Evolutionary conservation across 1,140 invertebrate species (phyloP).

Genomic region (Lepidurus packardi): DNA sequence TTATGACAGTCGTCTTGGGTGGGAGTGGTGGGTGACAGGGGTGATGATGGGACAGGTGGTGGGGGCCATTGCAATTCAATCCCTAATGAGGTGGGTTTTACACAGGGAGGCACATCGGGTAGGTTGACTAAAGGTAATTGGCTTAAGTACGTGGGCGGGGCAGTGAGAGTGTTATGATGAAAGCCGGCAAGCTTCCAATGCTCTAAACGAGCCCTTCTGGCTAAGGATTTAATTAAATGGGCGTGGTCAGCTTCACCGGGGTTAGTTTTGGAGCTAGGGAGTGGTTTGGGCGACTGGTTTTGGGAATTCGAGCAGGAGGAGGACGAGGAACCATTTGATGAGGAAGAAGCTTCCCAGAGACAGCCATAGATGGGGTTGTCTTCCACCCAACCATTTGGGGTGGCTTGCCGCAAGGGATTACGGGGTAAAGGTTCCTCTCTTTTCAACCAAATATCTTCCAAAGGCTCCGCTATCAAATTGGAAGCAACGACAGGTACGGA

Average conservation of each 20-base stretch:
- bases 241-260: background rate
- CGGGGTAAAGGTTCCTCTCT: background rate
- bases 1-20: background rate
- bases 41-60: slow-evolving; percentile 28
- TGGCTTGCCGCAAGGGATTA: background rate
- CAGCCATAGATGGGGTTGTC: slow-evolving; percentile 31
- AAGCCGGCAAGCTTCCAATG: slow-evolving; percentile 31
- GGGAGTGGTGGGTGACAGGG: slow-evolving; percentile 27
- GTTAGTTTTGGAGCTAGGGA: background rate
- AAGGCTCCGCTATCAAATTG: background rate
- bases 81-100: background rate
- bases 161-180: background rate
- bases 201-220: slow-evolving; percentile 31
- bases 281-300: background rate
- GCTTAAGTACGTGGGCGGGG: slow-evolving; percentile 1
- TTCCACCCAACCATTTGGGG: background rate
- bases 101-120: background rate
- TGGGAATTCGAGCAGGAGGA: background rate
- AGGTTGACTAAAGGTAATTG: slow-evolving; percentile 15
- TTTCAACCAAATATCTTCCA: background rate
- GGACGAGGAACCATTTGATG: background rate
- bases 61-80: slow-evolving; percentile 32
- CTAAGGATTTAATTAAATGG: slow-evolving; percentile 28
- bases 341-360: slow-evolving; percentile 31
- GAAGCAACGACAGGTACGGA: background rate